Conservation (phyloP, 1,140 invertebrate genomes). For the Panagrolaimus sp. region DNA sequence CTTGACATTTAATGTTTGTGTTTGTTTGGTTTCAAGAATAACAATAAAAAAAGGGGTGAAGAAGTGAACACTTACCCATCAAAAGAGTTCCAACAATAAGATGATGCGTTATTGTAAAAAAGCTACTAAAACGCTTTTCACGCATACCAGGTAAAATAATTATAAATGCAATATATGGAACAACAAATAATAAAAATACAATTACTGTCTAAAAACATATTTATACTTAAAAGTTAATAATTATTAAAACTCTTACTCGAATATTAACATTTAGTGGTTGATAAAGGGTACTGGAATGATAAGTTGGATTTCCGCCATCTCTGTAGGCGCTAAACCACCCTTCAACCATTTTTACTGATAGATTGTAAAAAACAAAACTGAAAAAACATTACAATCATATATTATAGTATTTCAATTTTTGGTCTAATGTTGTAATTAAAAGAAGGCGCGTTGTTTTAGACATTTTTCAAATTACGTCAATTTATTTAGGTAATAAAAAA, state of each 20-base stretch:
- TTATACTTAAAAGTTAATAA: background rate
- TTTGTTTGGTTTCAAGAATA: too few relatives aligned
- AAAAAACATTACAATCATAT: slow-evolving; percentile 1
- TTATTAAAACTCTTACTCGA: slow-evolving; percentile 17
- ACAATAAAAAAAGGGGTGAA: background rate
- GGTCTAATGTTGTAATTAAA: too few relatives aligned
- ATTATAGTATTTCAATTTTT: too few relatives aligned
- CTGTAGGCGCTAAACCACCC: slow-evolving; percentile 30
- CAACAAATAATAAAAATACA: slow-evolving; percentile 34
- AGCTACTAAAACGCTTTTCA: slow-evolving; percentile 40
- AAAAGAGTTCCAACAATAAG: slow-evolving; percentile 41
- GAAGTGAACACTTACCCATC: slow-evolving; percentile 30
- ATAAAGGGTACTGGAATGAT: slow-evolving; percentile 16
- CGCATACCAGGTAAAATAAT: slow-evolving; percentile 45
- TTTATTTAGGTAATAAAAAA: too few relatives aligned
- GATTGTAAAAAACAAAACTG: background rate
- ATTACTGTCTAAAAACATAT: slow-evolving; percentile 41
- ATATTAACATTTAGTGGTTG: slow-evolving; percentile 21
- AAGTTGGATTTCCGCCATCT: slow-evolving; percentile 18
- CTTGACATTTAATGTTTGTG: too few relatives aligned
- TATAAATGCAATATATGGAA: slow-evolving; percentile 44
- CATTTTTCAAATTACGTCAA: too few relatives aligned
- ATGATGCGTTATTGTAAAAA: slow-evolving; percentile 34
- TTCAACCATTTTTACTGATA: slow-evolving; percentile 11
- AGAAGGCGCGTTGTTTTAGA: too few relatives aligned